Evolutionary conservation across 2,797 vertebrate species (phyloP).

Genomic region (Valencia hispanica): DNA sequence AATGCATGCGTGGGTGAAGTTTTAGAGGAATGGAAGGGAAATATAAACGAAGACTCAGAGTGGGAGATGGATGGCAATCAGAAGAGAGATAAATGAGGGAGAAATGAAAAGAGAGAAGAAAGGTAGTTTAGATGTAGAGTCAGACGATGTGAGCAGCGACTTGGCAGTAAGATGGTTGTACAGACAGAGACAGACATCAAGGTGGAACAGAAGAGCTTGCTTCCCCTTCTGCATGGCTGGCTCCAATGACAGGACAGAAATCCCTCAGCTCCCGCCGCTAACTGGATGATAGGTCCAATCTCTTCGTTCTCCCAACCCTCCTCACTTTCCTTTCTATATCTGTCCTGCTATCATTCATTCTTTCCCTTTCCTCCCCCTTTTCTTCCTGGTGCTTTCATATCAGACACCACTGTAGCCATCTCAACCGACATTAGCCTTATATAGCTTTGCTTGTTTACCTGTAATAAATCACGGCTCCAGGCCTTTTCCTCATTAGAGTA

Average conservation of each 20-base stretch:
- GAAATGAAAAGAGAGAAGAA: conserved; percentile 39
- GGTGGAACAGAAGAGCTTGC: conserved; percentile 80
- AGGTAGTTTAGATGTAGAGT: conserved; percentile 47
- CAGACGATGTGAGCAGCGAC: conserved; percentile 55
- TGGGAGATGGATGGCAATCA: conserved; percentile 54
- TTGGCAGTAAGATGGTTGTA: conserved; percentile 62
- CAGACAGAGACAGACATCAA: conserved; percentile 73
- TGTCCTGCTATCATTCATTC: conserved; percentile 46
- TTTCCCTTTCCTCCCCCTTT: conserved; percentile 1
- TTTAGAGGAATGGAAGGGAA: conserved; percentile 11
- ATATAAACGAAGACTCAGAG: conserved; percentile 46
- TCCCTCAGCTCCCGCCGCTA: conserved; percentile 79
- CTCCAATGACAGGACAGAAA: conserved; percentile 82
- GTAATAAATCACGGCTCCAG: conserved; percentile 62
- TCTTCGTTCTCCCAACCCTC: conserved; percentile 54
- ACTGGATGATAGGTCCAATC: conserved; percentile 81
- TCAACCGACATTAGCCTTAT: conserved; percentile 62
- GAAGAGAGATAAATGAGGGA: conserved; percentile 39
- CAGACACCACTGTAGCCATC: conserved; percentile 22
- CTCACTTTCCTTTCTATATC: conserved; percentile 53
- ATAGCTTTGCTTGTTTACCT: conserved; percentile 71
- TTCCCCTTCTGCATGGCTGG: conserved; percentile 75
- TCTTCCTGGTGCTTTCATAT: conserved; percentile 11
- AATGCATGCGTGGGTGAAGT: conserved; percentile 22
- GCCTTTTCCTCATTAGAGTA: conserved; percentile 66